Conservation (phyloP, 2,113 vertebrate species). For the Vulpes ferrilata region DNA sequence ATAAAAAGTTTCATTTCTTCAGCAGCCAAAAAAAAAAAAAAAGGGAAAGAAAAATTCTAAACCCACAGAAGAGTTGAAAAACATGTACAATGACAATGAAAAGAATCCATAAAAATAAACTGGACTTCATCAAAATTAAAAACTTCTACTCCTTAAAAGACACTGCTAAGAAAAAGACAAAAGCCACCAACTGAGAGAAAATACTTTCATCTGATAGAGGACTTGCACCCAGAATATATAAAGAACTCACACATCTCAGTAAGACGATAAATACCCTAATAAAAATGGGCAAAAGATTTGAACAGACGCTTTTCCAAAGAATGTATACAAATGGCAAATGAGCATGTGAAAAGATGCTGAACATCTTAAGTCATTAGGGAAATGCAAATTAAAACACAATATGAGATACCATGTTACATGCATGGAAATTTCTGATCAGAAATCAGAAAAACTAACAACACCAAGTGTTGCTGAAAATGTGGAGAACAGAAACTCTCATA, state of each 20-base stretch:
- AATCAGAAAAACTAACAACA: background rate
- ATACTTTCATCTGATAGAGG: background rate
- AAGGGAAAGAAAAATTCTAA: background rate
- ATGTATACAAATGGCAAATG: background rate
- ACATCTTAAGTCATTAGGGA: background rate
- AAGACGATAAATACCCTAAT: background rate
- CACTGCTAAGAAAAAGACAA: slow-evolving; percentile 51
- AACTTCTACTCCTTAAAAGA: slow-evolving; percentile 14
- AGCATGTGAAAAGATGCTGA: slow-evolving; percentile 5
- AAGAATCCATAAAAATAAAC: slow-evolving; percentile 44
- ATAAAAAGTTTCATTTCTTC: background rate
- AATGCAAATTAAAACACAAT: background rate
- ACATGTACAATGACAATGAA: background rate
- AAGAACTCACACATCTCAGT: background rate
- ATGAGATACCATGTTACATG: background rate
- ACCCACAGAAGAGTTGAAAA: slow-evolving; percentile 7
- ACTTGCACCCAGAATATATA: background rate
- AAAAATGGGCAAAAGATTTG: slow-evolving; percentile 9
- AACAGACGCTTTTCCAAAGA: background rate
- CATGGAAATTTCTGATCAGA: background rate
- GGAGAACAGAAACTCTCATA: background rate
- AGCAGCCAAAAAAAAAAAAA: background rate
- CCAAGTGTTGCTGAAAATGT: slow-evolving; percentile 13
- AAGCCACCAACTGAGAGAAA: background rate
- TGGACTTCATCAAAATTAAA: slow-evolving; percentile 21